These are phyloP conservation scores for Eupithecia vulgata DNA, from an alignment of 2,888 invertebrate genomes.

Conservation along the genomic window DNA sequence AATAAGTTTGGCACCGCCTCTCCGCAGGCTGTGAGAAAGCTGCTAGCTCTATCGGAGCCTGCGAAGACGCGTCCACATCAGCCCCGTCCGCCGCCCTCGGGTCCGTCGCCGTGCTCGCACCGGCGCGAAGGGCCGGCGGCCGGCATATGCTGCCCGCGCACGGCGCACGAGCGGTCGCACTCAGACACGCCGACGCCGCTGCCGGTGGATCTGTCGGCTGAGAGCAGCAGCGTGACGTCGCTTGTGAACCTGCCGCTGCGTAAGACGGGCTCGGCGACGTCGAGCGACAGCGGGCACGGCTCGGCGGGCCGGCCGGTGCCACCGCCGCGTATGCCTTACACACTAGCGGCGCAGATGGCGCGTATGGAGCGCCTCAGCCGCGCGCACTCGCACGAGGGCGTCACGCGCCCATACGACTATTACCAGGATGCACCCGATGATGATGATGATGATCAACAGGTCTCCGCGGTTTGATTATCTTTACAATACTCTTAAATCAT, in stretches of 20 bases:
- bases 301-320: slow-evolving; percentile 91
- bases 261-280: slow-evolving; percentile 95
- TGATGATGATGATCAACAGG: slow-evolving; percentile 82
- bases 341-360: slow-evolving; percentile 93
- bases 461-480: slow-evolving; percentile 76
- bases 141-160: slow-evolving; percentile 76
- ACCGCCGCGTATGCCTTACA: slow-evolving; percentile 88
- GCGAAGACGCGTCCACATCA: slow-evolving; percentile 95
- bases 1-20: slow-evolving; percentile 95
- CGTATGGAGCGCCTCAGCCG: slow-evolving; percentile 91
- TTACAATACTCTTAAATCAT: slow-evolving; percentile 69
- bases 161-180: slow-evolving; percentile 94
- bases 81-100: slow-evolving; percentile 87
- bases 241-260: slow-evolving; percentile 94
- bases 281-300: slow-evolving; percentile 95
- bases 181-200: slow-evolving; percentile 94
- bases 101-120: slow-evolving; percentile 87
- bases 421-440: slow-evolving; percentile 83
- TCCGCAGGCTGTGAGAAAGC: slow-evolving; percentile 98
- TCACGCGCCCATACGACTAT: slow-evolving; percentile 89
- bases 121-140: slow-evolving; percentile 84
- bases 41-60: slow-evolving; percentile 94
- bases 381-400: slow-evolving; percentile 94
- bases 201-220: slow-evolving; percentile 95
- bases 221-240: slow-evolving; percentile 97